phyloP scores from a whole-genome alignment of 2,113 vertebrate genomes.

The Opisthocomus hoazin region DNA sequence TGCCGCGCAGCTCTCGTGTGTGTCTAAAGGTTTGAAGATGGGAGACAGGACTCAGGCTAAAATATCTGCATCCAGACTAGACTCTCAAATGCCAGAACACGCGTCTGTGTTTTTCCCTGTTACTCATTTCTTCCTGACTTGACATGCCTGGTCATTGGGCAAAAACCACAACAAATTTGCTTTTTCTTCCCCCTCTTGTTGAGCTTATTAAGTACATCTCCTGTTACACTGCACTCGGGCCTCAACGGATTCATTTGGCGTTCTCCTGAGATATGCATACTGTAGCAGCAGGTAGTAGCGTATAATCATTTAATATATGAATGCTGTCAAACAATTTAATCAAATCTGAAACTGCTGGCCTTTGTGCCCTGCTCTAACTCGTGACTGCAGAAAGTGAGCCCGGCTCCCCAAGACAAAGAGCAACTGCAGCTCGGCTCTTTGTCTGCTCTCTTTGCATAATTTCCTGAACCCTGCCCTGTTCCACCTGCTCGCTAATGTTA shows the following conservation, averaged over 20 bases:
- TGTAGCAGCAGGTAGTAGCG: neutral
- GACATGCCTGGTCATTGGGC: neutral
- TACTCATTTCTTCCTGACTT: neutral
- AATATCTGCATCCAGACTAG: neutral
- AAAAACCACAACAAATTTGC: neutral
- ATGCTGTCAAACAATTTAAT: constrained; percentile 16
- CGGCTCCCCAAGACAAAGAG: neutral
- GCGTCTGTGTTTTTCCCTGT: neutral
- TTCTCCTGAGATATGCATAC: neutral
- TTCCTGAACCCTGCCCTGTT: constrained; percentile 36
- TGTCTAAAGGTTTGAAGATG: neutral
- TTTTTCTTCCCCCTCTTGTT: neutral
- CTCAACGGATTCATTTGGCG: neutral
- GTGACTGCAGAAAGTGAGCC: constrained; percentile 3
- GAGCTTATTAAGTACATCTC: neutral
- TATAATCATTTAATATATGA: constrained; percentile 34
- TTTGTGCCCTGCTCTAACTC: neutral
- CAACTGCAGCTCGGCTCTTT: neutral
- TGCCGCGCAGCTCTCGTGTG: neutral
- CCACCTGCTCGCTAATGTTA: constrained; percentile 42
- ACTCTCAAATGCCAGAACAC: neutral
- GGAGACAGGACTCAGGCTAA: neutral
- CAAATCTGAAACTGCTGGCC: neutral
- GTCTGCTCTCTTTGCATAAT: constrained; percentile 17
- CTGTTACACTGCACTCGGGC: neutral